phyloP scores from a whole-genome alignment of 1,140 invertebrate species.

The Rhynchophorus ferrugineus region DNA sequence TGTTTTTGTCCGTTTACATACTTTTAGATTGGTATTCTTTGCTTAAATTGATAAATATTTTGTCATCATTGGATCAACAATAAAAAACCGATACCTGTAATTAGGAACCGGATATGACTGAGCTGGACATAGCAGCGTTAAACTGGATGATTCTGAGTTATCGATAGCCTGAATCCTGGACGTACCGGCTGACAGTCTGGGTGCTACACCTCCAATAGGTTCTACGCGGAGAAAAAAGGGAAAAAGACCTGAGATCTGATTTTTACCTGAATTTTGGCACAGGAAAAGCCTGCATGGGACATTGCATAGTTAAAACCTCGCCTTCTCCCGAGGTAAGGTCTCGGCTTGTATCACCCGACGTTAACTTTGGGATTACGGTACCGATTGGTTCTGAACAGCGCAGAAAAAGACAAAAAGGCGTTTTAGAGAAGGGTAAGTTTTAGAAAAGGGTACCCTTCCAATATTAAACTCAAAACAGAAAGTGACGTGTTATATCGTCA shows the following conservation, averaged over 20 bases:
- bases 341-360: conserved; percentile 57
- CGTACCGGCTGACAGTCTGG: conserved; percentile 52
- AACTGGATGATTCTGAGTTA: conserved; percentile 38
- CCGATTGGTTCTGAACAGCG: conserved; percentile 60
- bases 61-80: no score
- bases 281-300: conserved; percentile 55
- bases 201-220: conserved; percentile 61
- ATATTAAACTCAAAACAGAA: not conserved
- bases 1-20: no score
- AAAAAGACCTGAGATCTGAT: conserved; percentile 24
- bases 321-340: conserved; percentile 48
- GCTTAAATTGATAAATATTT: no score
- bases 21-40: no score
- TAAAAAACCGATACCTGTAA: conserved; percentile 48
- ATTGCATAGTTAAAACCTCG: conserved; percentile 53
- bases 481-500: not conserved
- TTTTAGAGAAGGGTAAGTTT: not conserved
- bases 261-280: conserved; percentile 52
- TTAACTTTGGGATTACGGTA: conserved; percentile 67
- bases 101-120: conserved; percentile 60
- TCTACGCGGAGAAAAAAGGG: conserved; percentile 44
- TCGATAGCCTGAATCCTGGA: conserved; percentile 36
- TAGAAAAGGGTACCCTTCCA: conserved; percentile 1
- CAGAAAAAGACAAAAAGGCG: conserved; percentile 7
- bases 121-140: conserved; percentile 50